These are phyloP conservation scores for Synanthedon andrenaeformis DNA, from an alignment of 2,888 invertebrate species.

Conservation along the genomic window DNA sequence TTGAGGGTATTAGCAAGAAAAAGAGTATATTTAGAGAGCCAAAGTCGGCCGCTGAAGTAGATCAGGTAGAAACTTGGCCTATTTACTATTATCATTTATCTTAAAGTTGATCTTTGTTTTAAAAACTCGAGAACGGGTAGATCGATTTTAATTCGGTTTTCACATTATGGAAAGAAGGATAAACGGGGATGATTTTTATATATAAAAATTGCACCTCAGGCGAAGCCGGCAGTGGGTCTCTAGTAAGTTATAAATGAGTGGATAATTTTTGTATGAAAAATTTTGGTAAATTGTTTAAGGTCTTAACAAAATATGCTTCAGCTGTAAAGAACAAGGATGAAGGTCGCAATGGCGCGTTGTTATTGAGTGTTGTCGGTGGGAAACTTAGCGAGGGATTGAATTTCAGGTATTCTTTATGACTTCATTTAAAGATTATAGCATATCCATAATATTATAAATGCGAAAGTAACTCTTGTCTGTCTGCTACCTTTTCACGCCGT, in stretches of 20 bases:
- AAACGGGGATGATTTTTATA: no score
- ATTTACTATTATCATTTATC: neutral
- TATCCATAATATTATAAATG: no score
- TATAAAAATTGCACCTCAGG: no score
- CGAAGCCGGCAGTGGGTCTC: no score
- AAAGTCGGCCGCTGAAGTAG: slow-evolving; percentile 77
- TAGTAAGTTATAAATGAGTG: no score
- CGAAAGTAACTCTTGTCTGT: no score
- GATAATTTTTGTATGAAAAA: no score
- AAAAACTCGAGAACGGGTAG: no score
- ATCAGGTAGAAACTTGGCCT: slow-evolving; percentile 64
- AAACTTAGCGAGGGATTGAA: slow-evolving; percentile 99
- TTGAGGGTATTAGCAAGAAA: slow-evolving; percentile 75
- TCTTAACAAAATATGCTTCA: slow-evolving; percentile 43
- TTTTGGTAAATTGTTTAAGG: slow-evolving; percentile 21
- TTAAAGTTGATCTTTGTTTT: no score
- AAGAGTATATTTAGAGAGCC: slow-evolving; percentile 85
- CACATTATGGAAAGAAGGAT: no score
- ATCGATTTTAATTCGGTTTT: no score
- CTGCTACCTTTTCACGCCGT: no score
- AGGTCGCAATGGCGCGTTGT: slow-evolving; percentile 76
- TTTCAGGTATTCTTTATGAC: slow-evolving; percentile 66
- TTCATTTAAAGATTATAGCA: neutral
- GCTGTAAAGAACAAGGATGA: slow-evolving; percentile 42
- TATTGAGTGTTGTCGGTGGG: slow-evolving; percentile 97